A percentile compares a stretch with the other conserved stretches of the same genome.
Evolutionary conservation across 2,797 vertebrate species (phyloP).

Genomic region (Gymnoscopelus microlampas): DNA sequence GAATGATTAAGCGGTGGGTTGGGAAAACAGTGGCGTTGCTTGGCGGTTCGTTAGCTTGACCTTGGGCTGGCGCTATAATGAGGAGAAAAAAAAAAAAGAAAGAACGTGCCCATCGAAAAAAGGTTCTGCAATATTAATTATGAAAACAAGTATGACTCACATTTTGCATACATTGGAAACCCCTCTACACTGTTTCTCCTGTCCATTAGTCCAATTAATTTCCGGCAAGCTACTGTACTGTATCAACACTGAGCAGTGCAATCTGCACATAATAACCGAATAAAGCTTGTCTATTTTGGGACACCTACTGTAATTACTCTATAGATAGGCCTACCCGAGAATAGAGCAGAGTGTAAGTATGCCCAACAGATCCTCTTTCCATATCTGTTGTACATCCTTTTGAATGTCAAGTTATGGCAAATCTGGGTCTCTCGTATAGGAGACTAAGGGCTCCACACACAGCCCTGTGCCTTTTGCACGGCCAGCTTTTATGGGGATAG

Average conservation of each 20-base stretch:
- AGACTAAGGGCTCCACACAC: slow-evolving; percentile 52
- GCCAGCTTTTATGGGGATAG: slow-evolving; percentile 63
- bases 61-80: slow-evolving; percentile 60
- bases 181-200: slow-evolving; percentile 4
- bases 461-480: slow-evolving; percentile 54
- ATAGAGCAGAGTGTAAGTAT: slow-evolving; percentile 57
- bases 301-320: slow-evolving; percentile 60
- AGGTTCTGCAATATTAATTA: slow-evolving; percentile 69
- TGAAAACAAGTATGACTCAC: slow-evolving; percentile 37
- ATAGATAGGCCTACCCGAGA: slow-evolving; percentile 41
- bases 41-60: slow-evolving; percentile 58
- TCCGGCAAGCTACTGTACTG: slow-evolving; percentile 44
- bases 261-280: slow-evolving; percentile 50
- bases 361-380: slow-evolving; percentile 48
- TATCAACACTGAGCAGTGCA: slow-evolving; percentile 49
- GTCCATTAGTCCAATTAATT: slow-evolving; percentile 63
- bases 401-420: slow-evolving; percentile 31
- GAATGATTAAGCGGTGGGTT: slow-evolving; percentile 65
- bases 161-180: slow-evolving; percentile 49
- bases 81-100: slow-evolving; percentile 22
- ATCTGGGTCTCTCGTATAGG: slow-evolving; percentile 33
- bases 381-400: background rate
- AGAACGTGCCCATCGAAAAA: slow-evolving; percentile 27
- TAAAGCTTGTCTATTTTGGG: slow-evolving; percentile 51
- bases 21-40: slow-evolving; percentile 61